These are phyloP conservation scores for Raphicerus campestris DNA, from an alignment of 2,113 vertebrate species.

Conservation along the genomic window DNA sequence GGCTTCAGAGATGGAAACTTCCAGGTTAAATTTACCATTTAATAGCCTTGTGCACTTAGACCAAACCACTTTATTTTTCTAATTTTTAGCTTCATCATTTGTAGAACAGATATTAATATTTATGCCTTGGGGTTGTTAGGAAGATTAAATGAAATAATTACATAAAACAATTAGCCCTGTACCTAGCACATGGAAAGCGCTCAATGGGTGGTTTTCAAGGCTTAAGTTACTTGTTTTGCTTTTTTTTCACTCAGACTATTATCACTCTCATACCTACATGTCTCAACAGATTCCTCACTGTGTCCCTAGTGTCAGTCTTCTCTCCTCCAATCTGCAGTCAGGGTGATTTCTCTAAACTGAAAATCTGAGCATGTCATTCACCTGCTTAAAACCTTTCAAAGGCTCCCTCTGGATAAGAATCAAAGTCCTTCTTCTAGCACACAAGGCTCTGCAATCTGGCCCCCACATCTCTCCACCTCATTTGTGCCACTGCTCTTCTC, in stretches of 20 bases:
- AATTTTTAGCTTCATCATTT: constrained; percentile 30
- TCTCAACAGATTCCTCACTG: background rate
- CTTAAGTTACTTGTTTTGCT: background rate
- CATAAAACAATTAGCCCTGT: background rate
- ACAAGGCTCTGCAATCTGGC: background rate
- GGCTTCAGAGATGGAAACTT: background rate
- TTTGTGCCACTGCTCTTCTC: background rate
- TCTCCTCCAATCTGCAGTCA: background rate
- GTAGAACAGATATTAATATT: constrained; percentile 7
- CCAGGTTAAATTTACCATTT: background rate
- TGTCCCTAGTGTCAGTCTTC: background rate
- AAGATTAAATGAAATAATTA: background rate
- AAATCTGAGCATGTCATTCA: constrained; percentile 23
- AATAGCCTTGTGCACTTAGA: background rate
- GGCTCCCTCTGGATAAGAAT: background rate
- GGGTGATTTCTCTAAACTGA: constrained; percentile 5
- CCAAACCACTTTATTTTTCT: constrained; percentile 33
- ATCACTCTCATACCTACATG: background rate
- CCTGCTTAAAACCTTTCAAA: constrained; percentile 5
- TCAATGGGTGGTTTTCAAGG: background rate
- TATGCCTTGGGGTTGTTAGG: background rate
- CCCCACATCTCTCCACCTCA: background rate
- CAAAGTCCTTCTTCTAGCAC: background rate
- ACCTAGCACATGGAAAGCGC: background rate
- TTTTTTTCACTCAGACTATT: background rate